Evolutionary conservation across 2,888 invertebrate species (phyloP).

Genomic region (Amiota mariae): DNA sequence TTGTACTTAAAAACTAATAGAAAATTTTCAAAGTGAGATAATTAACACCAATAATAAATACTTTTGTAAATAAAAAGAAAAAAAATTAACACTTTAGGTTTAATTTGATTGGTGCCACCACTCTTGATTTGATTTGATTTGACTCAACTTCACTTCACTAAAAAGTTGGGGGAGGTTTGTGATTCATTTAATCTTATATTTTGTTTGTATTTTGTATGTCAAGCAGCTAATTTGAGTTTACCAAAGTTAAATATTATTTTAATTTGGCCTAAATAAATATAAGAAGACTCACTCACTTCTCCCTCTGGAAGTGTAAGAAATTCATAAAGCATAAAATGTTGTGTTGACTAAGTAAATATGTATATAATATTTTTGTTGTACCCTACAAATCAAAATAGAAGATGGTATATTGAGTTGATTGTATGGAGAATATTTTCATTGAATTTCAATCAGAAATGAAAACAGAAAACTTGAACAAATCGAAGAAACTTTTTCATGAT

Average conservation of each 20-base stretch:
- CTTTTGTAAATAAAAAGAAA: not conserved
- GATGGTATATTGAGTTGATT: too few species aligned
- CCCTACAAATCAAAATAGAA: too few species aligned
- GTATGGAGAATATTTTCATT: too few species aligned
- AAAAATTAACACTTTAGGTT: conserved; percentile 13
- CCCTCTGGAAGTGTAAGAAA: not conserved
- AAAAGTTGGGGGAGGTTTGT: not conserved
- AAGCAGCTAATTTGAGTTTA: conserved; percentile 24
- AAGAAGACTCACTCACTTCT: conserved; percentile 5
- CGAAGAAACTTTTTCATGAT: too few species aligned
- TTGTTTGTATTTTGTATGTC: conserved; percentile 1
- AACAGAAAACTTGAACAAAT: too few species aligned
- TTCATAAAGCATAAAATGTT: conserved; percentile 19
- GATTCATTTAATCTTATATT: not conserved
- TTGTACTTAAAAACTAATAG: not conserved
- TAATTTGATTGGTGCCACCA: not conserved
- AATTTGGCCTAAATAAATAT: conserved; percentile 54
- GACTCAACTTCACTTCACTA: too few species aligned
- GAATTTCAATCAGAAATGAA: too few species aligned
- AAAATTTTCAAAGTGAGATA: not conserved
- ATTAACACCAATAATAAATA: not conserved
- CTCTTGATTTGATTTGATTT: not conserved
- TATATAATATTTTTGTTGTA: too few species aligned
- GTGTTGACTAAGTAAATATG: conserved; percentile 1
- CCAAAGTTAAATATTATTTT: conserved; percentile 24